Evolutionary conservation across 2,797 vertebrate species (phyloP).

Genomic region (Coluber constrictor): DNA sequence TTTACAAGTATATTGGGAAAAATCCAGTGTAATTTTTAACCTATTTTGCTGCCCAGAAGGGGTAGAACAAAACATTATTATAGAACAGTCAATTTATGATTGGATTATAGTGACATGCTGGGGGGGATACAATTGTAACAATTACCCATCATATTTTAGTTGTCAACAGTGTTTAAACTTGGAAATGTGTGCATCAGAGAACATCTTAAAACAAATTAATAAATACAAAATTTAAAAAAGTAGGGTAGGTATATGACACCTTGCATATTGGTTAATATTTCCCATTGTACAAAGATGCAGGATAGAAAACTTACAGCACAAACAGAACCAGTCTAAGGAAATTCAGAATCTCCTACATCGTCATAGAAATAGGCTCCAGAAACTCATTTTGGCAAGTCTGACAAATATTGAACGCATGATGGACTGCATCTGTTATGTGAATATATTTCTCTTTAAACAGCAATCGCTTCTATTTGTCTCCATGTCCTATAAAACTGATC

Average conservation of each 20-base stretch:
- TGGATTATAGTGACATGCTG: slow-evolving; percentile 36
- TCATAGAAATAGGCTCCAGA: not conserved
- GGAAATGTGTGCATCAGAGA: fast-evolving
- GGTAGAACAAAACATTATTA: slow-evolving; percentile 43
- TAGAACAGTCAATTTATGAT: slow-evolving; percentile 19
- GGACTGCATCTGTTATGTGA: not conserved
- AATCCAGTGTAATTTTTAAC: slow-evolving; percentile 60
- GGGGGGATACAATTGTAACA: not conserved
- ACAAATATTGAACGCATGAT: slow-evolving; percentile 6
- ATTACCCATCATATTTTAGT: fast-evolving
- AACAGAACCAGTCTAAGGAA: not conserved
- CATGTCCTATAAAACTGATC: not conserved
- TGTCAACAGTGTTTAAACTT: not conserved
- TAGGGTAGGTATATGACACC: fast-evolving
- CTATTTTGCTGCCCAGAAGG: slow-evolving; percentile 46
- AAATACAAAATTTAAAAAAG: not conserved
- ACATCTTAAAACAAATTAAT: not conserved
- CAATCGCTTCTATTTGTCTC: not conserved
- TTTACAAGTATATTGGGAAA: slow-evolving; percentile 58
- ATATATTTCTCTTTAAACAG: not conserved
- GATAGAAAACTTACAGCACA: not conserved
- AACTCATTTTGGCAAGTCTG: not conserved
- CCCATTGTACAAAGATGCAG: not conserved
- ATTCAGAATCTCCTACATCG: not conserved
- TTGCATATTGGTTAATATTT: fast-evolving